Base-by-base conservation (phyloP, 2,888 invertebrate species). In the Polylopha cassiicola region DNA sequence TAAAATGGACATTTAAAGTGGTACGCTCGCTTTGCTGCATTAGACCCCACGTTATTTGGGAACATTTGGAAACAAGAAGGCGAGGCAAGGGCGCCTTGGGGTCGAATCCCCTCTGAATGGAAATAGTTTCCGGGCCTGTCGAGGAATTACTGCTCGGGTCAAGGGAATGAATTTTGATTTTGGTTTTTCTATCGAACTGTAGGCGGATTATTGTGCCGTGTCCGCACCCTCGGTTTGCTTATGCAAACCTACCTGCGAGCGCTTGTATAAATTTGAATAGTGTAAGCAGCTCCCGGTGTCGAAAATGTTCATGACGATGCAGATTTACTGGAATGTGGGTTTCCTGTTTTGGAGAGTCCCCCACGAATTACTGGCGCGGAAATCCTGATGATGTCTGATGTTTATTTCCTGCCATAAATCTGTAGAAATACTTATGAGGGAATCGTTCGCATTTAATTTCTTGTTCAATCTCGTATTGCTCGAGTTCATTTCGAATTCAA, bases 121-220 rank as follows among this genome's bases (percentile, higher is more conserved):
- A 73, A 82, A 81, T 81, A 81, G 81, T 77, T 79, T 80, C 71
- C 68, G 72, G 65, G 27, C 51, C 59, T 57, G 51, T 51, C 56
- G 48, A 61, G 63, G 66, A 76, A 76, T 79, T 78, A 77, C 74
- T 64, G 57, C 55, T 46, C 51, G 73, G 77, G 78, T 77, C 76
- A 77, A 61, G 63, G 67, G 70, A 77, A 79, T 80, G 78, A 81
- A 81, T 81, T 81, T 76, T 73, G 77, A 78, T 78, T 78, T 70
- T 65, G 74, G 63, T 73, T 74, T 78, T 76, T 74, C 75, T 69
- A 75, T 76, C 53, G 62, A 54, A 57, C 60, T 29, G 32, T 13
- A 36, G 50, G 47, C 48, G 69, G 72, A 72, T 73, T 76, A 74
- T 70, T 64, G 64, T 64, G 57, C 54, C 54, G 51, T 38, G 63